These are phyloP conservation scores for Neogale vison DNA, from an alignment of 2,113 vertebrate species.

Conservation along the genomic window DNA sequence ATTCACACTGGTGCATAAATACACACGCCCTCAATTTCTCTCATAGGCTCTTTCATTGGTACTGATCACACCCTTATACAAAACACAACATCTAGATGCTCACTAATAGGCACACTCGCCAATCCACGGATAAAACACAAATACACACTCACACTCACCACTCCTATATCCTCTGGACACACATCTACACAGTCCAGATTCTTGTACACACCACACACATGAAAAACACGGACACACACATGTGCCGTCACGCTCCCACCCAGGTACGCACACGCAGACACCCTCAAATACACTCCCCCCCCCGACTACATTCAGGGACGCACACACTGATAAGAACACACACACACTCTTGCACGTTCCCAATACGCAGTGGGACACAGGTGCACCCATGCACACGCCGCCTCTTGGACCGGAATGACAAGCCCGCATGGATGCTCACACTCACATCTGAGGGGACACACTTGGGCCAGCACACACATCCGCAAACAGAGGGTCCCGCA, in stretches of 20 bases:
- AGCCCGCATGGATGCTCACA: neutral
- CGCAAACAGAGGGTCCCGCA: neutral
- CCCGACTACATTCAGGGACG: neutral
- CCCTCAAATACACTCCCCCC: neutral
- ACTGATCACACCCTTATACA: neutral
- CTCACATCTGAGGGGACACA: neutral
- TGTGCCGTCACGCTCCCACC: neutral
- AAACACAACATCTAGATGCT: neutral
- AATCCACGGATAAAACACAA: neutral
- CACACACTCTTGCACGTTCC: neutral
- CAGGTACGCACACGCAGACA: neutral
- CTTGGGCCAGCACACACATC: neutral
- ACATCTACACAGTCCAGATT: neutral
- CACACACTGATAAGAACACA: neutral
- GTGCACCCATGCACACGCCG: neutral
- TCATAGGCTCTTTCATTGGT: neutral
- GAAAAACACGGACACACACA: neutral
- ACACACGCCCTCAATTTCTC: neutral
- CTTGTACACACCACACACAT: neutral
- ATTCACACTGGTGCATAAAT: neutral
- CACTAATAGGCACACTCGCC: neutral
- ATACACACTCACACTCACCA: neutral
- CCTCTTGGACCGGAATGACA: neutral
- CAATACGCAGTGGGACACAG: neutral
- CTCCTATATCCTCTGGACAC: neutral